Base-by-base conservation (phyloP, 2,113 vertebrate genomes). In the Cercopithecus mona region DNA sequence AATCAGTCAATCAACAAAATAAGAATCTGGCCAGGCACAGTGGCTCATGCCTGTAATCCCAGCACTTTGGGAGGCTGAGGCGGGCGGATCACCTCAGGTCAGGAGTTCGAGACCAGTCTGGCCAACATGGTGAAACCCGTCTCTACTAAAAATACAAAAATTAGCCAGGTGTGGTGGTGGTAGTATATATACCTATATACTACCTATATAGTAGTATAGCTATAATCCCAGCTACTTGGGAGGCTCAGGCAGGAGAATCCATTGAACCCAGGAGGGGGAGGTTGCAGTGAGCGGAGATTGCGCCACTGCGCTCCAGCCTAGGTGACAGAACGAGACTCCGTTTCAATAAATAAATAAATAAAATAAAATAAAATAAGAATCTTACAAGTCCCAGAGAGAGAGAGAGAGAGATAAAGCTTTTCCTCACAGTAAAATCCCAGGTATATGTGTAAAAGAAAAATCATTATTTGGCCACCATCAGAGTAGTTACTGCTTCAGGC, bases 361-460 rank as follows among this genome's bases (percentile, higher is more conserved):
- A 38, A 40, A 38, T 30, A 32, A 40, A 25, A 73, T 12, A 40
- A 92, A 64, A 64, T 40, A 59, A 38, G 59, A 64, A 64, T 64
- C 61, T 64, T 64, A 30, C 13, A 5, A 32, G 61, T 64, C 61
- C 61, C 22, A 57, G 22, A 38, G 25, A 61, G 52, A 55, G 50
- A 80, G 52, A 82, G 7, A 84, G 57, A 61, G 9, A 84, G 38
- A 57, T 0, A 38, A 48, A 93, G 64, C 38, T 75, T 35, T 93
- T 95, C 75, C 35, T 68, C 25, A 80, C 18, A 27, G 30, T 86
- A 95, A 80, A 93, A 90, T 90, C 35, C 45, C 86, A 90, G 22
- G 22, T 95, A n/a, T 27, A 59, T 48, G 17, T 82, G 57, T 82
- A 76, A 76, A 93, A 81, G 27, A 90, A 94, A 64, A 92, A 84